Base-by-base conservation (phyloP, 53 echinoderm and acorn worm genomes). In the Apostichopus leukothele region DNA sequence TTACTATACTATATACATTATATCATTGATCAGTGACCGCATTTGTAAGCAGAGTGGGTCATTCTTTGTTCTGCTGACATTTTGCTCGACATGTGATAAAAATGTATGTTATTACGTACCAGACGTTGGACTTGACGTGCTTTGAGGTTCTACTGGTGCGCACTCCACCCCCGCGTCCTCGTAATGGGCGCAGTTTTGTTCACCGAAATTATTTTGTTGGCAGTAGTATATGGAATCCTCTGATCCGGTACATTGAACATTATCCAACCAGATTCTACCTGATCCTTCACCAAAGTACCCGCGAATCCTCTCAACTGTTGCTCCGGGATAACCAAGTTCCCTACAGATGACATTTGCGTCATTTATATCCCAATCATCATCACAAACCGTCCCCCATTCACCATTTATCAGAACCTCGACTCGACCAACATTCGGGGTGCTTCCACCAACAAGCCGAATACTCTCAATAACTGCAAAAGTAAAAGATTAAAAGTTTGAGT, bases 201-300 rank as follows among this genome's bases (percentile, higher is more conserved):
- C n/a, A 18, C 71, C 71, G 71, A n/a, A 16, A 5, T 71, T 71
- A 71, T 71, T 71, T 71, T 71, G 13, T 6, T 4, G n/a, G 20
- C 71, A 71, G 5, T 71, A 18, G 71, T 71, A 18, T 18, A 71
- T 18, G 6, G 71, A 71, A 16, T n/a, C 16, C 71, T 71, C 71
- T 71, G 20, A 71, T n/a, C 18, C 18, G 71, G 6, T 19, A n/a
- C 71, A 71, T 19, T 5, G 6, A 5, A 71, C 71, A 19, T 71
- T n/a, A 6, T 71, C 71, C 18, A 71, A 71, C 71, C 71, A 71
- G 6, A 71, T 18, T 18, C 20, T 71, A 3, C 71, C 71, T 6
- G 71, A n/a, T 71, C 71, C 71, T 71, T 71, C n/a, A 16, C 71
- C 71, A 71, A 71, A 71, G 71, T 71, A 71, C n/a, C n/a, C 71